Evolutionary conservation across 1,140 invertebrate genomes (phyloP).

Genomic region (Drosophila triauraria): DNA sequence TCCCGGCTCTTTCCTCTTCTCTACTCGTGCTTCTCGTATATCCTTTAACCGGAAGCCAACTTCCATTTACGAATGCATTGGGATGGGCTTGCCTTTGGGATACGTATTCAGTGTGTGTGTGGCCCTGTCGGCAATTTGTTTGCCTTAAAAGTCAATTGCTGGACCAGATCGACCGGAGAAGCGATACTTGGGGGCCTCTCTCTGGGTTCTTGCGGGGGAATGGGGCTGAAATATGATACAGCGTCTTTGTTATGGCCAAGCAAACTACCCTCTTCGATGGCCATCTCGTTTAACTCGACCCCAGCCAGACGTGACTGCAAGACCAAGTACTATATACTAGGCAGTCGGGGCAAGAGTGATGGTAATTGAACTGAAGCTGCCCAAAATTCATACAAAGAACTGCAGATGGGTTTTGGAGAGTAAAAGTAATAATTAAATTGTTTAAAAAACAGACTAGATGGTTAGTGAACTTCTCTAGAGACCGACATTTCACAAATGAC

Average conservation of each 20-base stretch:
- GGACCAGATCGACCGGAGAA: constrained; percentile 26
- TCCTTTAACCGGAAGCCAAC: constrained; percentile 79
- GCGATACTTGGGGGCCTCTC: neutral
- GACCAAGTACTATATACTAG: neutral
- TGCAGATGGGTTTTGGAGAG: neutral
- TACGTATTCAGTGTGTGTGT: constrained; percentile 35
- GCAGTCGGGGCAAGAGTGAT: neutral
- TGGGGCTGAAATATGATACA: constrained; percentile 73
- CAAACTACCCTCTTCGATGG: constrained; percentile 47
- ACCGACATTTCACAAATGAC: neutral
- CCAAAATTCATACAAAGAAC: too few relatives aligned
- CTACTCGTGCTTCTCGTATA: constrained; percentile 54
- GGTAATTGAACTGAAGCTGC: constrained; percentile 1
- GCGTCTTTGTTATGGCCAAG: constrained; percentile 47
- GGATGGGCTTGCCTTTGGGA: neutral
- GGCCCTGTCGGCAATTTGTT: constrained; percentile 75
- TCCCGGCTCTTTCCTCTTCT: neutral
- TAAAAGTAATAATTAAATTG: neutral
- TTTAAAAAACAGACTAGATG: too few relatives aligned
- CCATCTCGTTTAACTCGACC: constrained; percentile 30
- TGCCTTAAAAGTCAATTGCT: constrained; percentile 67
- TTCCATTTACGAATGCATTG: constrained; percentile 68
- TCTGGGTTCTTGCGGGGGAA: neutral
- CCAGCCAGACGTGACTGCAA: constrained; percentile 46
- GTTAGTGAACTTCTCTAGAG: neutral